Conservation (phyloP, 2,113 vertebrate species). For the Rallus limicola region DNA sequence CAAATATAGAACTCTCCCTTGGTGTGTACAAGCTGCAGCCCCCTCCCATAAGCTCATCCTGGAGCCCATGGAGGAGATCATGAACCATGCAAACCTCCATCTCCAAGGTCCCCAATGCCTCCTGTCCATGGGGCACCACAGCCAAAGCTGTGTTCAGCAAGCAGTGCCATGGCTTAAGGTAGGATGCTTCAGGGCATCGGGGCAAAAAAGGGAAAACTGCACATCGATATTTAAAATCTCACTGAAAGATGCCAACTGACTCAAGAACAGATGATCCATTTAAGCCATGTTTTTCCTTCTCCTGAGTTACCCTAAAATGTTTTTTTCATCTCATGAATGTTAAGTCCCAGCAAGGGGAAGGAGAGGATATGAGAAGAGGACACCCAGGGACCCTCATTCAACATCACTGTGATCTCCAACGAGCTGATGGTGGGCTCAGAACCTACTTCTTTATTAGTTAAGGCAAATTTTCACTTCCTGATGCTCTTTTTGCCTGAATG, state of each 20-base stretch:
- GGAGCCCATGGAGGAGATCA: neutral
- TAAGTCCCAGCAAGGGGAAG: neutral
- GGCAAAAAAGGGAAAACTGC: neutral
- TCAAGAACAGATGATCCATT: neutral
- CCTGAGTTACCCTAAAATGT: neutral
- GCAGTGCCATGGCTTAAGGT: fast-evolving
- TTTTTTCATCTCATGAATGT: neutral
- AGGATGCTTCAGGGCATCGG: no score
- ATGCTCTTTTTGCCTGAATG: neutral
- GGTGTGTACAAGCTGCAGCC: neutral
- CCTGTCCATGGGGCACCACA: fast-evolving
- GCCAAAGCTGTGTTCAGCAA: neutral
- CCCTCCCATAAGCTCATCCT: neutral
- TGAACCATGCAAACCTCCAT: fast-evolving
- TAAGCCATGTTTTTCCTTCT: neutral
- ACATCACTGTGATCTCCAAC: fast-evolving
- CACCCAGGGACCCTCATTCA: neutral
- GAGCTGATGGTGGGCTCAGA: neutral
- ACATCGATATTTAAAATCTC: neutral
- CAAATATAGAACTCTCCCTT: neutral
- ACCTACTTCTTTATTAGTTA: neutral
- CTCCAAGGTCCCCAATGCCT: neutral
- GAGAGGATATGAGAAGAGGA: neutral
- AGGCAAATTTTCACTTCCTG: neutral
- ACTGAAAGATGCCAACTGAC: neutral